Evolutionary conservation across 2,113 vertebrate species (phyloP).

Genomic region (Ictalurus punctatus): DNA sequence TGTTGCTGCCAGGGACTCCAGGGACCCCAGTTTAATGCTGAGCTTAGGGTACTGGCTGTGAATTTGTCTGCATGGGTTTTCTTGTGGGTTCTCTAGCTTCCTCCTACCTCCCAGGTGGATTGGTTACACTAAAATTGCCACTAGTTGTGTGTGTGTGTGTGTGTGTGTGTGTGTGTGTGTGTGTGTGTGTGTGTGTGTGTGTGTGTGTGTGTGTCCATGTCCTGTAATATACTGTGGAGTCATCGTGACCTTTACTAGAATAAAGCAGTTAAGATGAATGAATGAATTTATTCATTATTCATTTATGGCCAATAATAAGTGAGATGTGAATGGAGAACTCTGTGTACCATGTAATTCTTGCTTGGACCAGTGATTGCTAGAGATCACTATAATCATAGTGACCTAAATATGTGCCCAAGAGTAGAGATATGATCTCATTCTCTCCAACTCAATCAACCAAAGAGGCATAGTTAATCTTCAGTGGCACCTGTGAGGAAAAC

Average conservation of each 20-base stretch:
- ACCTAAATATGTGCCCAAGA: slow-evolving; percentile 1
- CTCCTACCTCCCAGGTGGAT: background rate
- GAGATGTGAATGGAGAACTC: background rate
- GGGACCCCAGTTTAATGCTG: background rate
- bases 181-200: too few species aligned
- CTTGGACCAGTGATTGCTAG: background rate
- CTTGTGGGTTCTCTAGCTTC: background rate
- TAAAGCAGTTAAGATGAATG: background rate
- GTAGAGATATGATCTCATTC: slow-evolving; percentile 53
- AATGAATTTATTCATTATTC: background rate
- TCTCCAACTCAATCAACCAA: slow-evolving; percentile 60
- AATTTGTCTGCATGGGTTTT: background rate
- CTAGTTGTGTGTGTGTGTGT: background rate
- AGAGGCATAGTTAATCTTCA: slow-evolving; percentile 48
- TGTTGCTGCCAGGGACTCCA: background rate
- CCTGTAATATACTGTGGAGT: background rate
- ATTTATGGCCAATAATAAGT: background rate
- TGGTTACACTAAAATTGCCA: background rate
- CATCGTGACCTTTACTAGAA: background rate
- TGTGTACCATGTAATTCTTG: background rate
- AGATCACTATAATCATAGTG: background rate
- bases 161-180: too few species aligned
- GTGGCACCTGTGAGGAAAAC: slow-evolving; percentile 53
- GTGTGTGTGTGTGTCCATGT: background rate
- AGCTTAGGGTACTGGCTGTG: background rate